phyloP scores from a whole-genome alignment of 1,140 invertebrate species.

The Lasaia peninsularis region DNA sequence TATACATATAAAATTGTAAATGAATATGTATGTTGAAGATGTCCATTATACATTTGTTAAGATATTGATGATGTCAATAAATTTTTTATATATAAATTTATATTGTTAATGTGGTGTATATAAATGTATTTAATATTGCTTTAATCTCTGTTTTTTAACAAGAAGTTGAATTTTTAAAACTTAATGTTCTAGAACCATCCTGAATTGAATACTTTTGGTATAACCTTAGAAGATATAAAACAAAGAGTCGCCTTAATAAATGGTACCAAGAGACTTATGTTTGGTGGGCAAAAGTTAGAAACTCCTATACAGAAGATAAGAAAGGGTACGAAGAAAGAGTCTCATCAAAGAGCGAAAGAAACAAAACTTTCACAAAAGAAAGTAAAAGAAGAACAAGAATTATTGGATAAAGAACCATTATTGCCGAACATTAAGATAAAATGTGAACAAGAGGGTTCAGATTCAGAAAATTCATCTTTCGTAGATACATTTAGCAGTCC shows the following conservation, averaged over 20 bases:
- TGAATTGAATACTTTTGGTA: constrained; percentile 64
- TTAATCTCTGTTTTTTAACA: no score
- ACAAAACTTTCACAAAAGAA: constrained; percentile 43
- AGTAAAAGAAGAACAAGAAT: constrained; percentile 50
- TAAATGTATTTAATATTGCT: no score
- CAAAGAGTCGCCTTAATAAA: constrained; percentile 64
- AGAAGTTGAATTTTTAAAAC: no score
- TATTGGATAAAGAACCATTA: constrained; percentile 51
- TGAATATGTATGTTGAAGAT: no score
- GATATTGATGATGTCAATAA: no score
- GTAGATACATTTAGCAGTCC: constrained; percentile 55
- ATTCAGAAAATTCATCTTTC: constrained; percentile 60
- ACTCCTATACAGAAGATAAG: constrained; percentile 45
- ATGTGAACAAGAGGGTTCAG: constrained; percentile 61
- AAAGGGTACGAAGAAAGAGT: constrained; percentile 51
- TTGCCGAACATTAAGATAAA: constrained; percentile 67
- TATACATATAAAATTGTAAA: no score
- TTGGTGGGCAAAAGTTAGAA: constrained; percentile 59
- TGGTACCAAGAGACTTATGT: constrained; percentile 66
- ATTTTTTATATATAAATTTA: no score
- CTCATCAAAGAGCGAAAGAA: constrained; percentile 38
- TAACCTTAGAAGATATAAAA: constrained; percentile 68
- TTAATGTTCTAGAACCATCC: constrained; percentile 61
- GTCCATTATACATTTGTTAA: no score
- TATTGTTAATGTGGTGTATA: no score